These are phyloP conservation scores for Albula goreensis DNA, from an alignment of 2,113 vertebrate species.

Conservation along the genomic window DNA sequence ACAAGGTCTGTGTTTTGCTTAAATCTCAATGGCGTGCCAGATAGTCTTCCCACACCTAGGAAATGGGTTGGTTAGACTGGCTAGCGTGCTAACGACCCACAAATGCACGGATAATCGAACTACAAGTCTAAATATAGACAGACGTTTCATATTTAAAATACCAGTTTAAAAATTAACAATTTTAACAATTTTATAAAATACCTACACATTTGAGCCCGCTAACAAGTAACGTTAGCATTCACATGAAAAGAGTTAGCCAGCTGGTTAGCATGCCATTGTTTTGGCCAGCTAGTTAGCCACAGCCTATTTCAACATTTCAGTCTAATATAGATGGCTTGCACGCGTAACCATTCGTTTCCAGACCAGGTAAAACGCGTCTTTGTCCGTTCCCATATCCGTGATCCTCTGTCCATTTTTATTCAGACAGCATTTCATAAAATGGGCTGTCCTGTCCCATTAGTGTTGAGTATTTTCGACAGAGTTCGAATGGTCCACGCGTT, in stretches of 20 bases:
- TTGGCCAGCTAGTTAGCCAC: slow-evolving; percentile 2
- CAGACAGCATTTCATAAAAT: slow-evolving; percentile 14
- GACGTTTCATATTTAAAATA: not conserved
- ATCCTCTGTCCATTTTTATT: slow-evolving; percentile 15
- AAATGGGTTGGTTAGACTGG: not conserved
- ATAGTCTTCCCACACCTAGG: not conserved
- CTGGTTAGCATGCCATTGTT: slow-evolving; percentile 8
- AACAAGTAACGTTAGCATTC: not conserved
- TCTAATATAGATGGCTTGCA: not conserved
- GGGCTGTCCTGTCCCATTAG: not conserved
- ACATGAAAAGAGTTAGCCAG: not conserved
- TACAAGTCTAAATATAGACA: not conserved
- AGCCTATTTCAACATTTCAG: not conserved
- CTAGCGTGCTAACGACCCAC: not conserved
- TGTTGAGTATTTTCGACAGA: slow-evolving; percentile 49
- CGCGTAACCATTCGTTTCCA: not conserved
- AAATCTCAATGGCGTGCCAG: not conserved
- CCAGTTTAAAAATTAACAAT: not conserved
- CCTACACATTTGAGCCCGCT: not conserved
- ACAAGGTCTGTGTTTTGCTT: slow-evolving; percentile 25
- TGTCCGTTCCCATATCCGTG: not conserved
- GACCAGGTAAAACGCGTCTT: not conserved
- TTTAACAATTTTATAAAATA: slow-evolving; percentile 10
- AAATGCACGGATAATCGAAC: not conserved
- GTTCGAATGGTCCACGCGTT: slow-evolving; percentile 58